Evolutionary conservation across 2,888 invertebrate genomes (phyloP).

Genomic region (Catocala sponsa): DNA sequence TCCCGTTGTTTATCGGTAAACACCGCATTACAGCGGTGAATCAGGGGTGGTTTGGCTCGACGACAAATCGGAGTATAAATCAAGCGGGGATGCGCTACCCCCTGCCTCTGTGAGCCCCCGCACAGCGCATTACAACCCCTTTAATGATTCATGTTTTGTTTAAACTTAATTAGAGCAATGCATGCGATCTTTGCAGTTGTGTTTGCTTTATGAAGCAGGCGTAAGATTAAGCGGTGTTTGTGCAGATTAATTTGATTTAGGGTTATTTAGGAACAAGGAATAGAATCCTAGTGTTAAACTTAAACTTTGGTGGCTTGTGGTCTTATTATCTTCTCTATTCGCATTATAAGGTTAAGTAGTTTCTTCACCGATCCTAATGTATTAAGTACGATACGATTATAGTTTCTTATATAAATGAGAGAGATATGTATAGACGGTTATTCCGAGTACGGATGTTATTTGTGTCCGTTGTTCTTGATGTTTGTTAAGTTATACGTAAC

Average conservation of each 20-base stretch:
- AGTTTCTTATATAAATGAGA: no score
- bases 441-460: no score
- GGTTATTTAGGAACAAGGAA: neutral
- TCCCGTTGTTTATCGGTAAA: constrained; percentile 49
- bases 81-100: constrained; percentile 52
- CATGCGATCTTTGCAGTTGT: constrained; percentile 43
- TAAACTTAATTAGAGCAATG: constrained; percentile 54
- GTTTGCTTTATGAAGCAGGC: constrained; percentile 26
- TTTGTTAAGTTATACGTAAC: no score
- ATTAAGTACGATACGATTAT: no score
- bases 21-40: constrained; percentile 59
- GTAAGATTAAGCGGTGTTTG: constrained; percentile 13
- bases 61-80: constrained; percentile 74
- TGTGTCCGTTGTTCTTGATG: no score
- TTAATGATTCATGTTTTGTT: constrained; percentile 60
- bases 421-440: no score
- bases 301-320: no score
- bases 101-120: constrained; percentile 14
- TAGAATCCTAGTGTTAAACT: no score
- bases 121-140: constrained; percentile 45
- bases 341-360: no score
- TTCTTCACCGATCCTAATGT: no score
- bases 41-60: constrained; percentile 70
- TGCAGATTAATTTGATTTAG: constrained; percentile 8
- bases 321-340: no score